phyloP scores from a whole-genome alignment of 2,888 invertebrate species.

The Rotaria socialis region DNA sequence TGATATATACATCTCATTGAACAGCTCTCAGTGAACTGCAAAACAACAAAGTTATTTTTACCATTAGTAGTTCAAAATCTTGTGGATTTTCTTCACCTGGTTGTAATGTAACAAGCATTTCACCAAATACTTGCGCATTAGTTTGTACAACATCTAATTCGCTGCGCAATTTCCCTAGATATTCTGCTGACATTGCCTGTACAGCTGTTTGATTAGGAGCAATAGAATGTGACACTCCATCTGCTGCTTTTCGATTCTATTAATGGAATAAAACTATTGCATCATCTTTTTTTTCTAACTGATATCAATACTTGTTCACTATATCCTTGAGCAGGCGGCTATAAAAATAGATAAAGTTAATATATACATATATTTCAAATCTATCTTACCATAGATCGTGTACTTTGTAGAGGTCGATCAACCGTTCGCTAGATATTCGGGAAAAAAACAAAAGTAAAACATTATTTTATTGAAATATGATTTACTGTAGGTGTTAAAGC shows the following conservation, averaged over 20 bases:
- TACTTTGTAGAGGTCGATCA: background rate
- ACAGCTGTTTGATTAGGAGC: background rate
- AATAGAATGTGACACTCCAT: background rate
- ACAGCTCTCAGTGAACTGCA: constrained; percentile 35
- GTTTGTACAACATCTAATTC: constrained; percentile 85
- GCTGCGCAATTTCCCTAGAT: constrained; percentile 79
- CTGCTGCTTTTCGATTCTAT: background rate
- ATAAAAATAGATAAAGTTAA: background rate
- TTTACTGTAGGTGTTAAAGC: background rate
- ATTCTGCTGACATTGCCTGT: constrained; percentile 66
- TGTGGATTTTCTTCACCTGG: constrained; percentile 76
- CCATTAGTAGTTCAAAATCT: constrained; percentile 80
- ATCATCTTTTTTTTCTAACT: no score
- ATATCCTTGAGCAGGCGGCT: background rate
- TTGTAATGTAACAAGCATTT: constrained; percentile 85
- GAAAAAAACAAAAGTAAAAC: no score
- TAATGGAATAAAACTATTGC: background rate
- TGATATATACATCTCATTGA: background rate
- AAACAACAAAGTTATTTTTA: constrained; percentile 56
- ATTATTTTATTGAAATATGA: background rate
- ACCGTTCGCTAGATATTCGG: background rate
- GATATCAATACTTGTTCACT: background rate
- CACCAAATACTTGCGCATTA: constrained; percentile 76
- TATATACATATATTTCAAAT: background rate
- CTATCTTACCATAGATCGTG: background rate